Conservation (phyloP, 2,797 vertebrate species). For the Tragelaphus eurycerus region DNA sequence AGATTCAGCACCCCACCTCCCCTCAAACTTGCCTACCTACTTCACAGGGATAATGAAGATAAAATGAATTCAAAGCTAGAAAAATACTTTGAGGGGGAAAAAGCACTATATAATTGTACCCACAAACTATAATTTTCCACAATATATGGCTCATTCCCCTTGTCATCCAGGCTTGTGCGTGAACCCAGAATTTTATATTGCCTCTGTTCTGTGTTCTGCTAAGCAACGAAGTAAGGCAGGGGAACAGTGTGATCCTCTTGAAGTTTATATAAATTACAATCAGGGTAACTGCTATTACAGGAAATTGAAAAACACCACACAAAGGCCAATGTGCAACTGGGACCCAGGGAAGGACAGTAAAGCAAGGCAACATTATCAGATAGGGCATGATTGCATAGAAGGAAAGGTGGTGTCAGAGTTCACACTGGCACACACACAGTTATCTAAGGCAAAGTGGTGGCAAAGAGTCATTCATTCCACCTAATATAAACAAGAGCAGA, state of each 20-base stretch:
- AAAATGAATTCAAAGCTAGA: slow-evolving; percentile 67
- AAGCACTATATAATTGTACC: slow-evolving; percentile 56
- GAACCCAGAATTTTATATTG: slow-evolving; percentile 53
- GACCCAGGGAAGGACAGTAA: slow-evolving; percentile 39
- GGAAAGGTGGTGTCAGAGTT: slow-evolving; percentile 59
- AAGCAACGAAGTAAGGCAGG: slow-evolving; percentile 21
- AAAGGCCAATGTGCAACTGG: slow-evolving; percentile 39
- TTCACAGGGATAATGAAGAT: slow-evolving; percentile 73
- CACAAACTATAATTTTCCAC: slow-evolving; percentile 26
- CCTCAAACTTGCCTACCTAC: slow-evolving; percentile 61
- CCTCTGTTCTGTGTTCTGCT: slow-evolving; percentile 49
- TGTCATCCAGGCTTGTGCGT: slow-evolving; percentile 42
- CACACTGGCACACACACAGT: slow-evolving; percentile 59
- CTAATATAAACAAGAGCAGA: slow-evolving; percentile 47
- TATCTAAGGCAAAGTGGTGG: slow-evolving; percentile 75
- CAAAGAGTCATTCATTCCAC: slow-evolving; percentile 47
- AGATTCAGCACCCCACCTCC: slow-evolving; percentile 55
- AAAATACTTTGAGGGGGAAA: slow-evolving; percentile 57
- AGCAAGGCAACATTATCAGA: slow-evolving; percentile 59
- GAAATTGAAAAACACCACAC: slow-evolving; percentile 52
- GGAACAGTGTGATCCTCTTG: slow-evolving; percentile 41
- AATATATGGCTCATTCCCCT: slow-evolving; percentile 56
- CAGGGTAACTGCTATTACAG: slow-evolving; percentile 43
- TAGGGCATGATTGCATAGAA: slow-evolving; percentile 69
- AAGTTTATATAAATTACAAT: slow-evolving; percentile 56